Evolutionary conservation across 2,113 vertebrate species (phyloP).

Genomic region (Sminthopsis crassicaudata): DNA sequence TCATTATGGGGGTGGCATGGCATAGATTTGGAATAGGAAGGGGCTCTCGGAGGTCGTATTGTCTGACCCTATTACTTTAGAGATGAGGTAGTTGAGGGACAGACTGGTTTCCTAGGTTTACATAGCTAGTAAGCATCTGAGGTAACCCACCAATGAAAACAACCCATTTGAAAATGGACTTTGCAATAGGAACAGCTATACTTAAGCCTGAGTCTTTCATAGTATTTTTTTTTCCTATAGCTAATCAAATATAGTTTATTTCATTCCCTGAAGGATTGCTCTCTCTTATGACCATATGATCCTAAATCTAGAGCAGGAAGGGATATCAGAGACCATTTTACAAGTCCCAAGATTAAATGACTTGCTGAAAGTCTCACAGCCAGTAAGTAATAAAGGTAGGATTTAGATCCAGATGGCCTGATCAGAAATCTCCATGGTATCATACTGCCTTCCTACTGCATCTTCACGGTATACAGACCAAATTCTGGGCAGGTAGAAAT

Average conservation of each 20-base stretch:
- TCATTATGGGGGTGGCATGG: background rate
- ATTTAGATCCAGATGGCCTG: background rate
- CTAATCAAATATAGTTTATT: background rate
- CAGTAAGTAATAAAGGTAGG: background rate
- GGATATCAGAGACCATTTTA: background rate
- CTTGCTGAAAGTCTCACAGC: background rate
- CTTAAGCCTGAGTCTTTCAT: background rate
- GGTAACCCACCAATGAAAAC: background rate
- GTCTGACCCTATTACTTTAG: background rate
- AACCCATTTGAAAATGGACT: background rate
- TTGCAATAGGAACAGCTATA: background rate
- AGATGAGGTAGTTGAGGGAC: background rate
- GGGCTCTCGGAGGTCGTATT: background rate
- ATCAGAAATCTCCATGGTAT: background rate
- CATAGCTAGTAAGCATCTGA: background rate
- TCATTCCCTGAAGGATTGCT: too few species aligned
- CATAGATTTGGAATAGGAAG: background rate
- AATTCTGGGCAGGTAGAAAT: slow-evolving; percentile 13
- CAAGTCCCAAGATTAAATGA: background rate
- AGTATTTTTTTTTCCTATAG: background rate
- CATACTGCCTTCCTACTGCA: slow-evolving; percentile 20
- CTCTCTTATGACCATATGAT: too few species aligned
- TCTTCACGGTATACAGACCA: slow-evolving; percentile 27
- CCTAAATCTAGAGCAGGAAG: too few species aligned
- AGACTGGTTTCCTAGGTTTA: too few species aligned